Conservation (phyloP, 2,797 vertebrate genomes). For the Gallinago stenura region DNA sequence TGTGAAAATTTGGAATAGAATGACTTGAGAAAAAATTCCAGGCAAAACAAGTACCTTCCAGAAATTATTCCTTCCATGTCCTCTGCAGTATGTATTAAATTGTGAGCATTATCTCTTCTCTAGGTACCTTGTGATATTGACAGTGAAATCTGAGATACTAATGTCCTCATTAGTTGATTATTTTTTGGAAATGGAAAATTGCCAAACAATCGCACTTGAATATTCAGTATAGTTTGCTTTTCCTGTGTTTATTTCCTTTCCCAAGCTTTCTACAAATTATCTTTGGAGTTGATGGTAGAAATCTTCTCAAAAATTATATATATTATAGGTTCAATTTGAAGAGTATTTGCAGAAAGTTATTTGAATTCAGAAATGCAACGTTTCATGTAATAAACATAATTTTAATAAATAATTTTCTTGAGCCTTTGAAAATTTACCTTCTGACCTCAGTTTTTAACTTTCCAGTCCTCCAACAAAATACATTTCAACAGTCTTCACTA, state of each 20-base stretch:
- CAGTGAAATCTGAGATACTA: neutral
- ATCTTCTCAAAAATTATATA: neutral
- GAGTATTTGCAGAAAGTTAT: neutral
- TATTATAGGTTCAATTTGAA: neutral
- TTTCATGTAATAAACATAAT: neutral
- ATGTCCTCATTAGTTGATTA: neutral
- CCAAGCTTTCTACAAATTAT: neutral
- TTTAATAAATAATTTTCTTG: neutral
- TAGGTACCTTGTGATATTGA: neutral
- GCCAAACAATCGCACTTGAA: neutral
- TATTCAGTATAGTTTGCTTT: neutral
- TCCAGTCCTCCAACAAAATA: neutral
- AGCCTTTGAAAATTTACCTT: slow-evolving; percentile 3
- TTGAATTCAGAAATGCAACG: neutral
- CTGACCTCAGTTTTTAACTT: slow-evolving; percentile 22
- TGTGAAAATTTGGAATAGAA: neutral
- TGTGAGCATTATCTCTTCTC: neutral
- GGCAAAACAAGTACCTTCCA: neutral
- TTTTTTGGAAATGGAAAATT: neutral
- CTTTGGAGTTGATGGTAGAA: neutral
- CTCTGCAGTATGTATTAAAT: neutral
- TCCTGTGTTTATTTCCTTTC: neutral
- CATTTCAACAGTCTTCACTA: neutral
- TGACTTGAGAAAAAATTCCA: neutral
- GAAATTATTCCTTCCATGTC: neutral